Evolutionary conservation across 2,113 vertebrate genomes (phyloP), one percentile per base, ranked within the genome.

Genomic region (Clinocottus analis): DNA sequence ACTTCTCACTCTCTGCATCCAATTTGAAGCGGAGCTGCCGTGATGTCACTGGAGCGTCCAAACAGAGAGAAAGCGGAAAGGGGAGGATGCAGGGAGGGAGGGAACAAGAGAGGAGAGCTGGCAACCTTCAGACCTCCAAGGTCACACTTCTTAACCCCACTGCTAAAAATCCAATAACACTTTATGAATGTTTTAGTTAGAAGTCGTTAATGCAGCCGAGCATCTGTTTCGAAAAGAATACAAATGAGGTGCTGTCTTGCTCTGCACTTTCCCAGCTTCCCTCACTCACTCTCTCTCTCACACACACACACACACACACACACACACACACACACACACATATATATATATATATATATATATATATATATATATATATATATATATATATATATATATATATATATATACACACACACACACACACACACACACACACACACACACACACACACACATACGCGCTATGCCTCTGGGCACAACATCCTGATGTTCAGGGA

Each of bases 1-100:
- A 95, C 94, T 96, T 95, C 94, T 94, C 93, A 94, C 94, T 95
- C 92, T 92, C 94, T 94, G 94, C 93, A 94, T 94, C 93, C 95
- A 94, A 94, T 95, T 94, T 93, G 89, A 92, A 94, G 90, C 79
- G 49, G 86, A 91, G 87, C 85, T 89, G 89, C 87, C 80, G 88
- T 95, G 94, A 95, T 94, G 93, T 94, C 93, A 95, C 90, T 74
- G 64, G 82, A 91, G 86, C 91, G 79, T 92, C 93, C 89, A 90
- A 92, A 92, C 83, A 85, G 68, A 87, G 82, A 83, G 81, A 61
- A 58, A 79, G 82, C 77, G 78, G 71, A 86, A 77, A 85, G 66
- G 78, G 80, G 88, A 86, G 83, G 86, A 75, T 83, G 86, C 43
- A 29, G 62, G 60, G 73, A 80, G 77, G 79, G 77, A 81, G 83